These are phyloP conservation scores for Hylaeus anthracinus DNA, from an alignment of 1,140 invertebrate genomes.

Conservation along the genomic window DNA sequence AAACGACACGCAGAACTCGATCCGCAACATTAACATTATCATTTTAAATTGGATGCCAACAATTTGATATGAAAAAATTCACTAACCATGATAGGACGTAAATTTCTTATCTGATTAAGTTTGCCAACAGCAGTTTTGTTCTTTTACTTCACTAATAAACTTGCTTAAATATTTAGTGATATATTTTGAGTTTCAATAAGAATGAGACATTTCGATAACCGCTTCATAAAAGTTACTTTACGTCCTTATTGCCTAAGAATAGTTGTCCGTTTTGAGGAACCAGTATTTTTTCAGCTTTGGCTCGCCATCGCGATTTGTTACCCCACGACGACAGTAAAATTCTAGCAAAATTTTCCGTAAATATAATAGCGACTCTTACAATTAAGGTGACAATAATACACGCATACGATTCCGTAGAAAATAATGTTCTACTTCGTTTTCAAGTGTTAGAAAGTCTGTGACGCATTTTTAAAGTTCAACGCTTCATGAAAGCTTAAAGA, in stretches of 20 bases:
- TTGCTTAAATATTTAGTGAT: constrained; percentile 39
- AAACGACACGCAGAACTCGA: constrained; percentile 21
- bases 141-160: constrained; percentile 24
- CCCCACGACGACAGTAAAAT: constrained; percentile 43
- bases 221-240: constrained; percentile 42
- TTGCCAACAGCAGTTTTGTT: constrained; percentile 44
- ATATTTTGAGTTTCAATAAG: constrained; percentile 39
- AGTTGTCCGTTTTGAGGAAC: constrained; percentile 49
- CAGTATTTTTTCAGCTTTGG: constrained; percentile 39
- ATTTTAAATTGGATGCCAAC: constrained; percentile 54
- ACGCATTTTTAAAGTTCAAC: constrained; percentile 40
- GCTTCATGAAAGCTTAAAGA: constrained; percentile 47
- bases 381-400: constrained; percentile 27
- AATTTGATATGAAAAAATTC: constrained; percentile 63
- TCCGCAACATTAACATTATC: constrained; percentile 39
- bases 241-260: constrained; percentile 56
- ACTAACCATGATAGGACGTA: constrained; percentile 62
- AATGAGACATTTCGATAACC: constrained; percentile 35
- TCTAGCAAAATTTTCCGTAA: constrained; percentile 49
- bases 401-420: constrained; percentile 38
- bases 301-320: constrained; percentile 1
- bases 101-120: constrained; percentile 56
- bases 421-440: constrained; percentile 36
- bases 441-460: constrained; percentile 34
- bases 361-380: constrained; percentile 32